Base-by-base conservation (phyloP, 1,140 invertebrate species). In the Atta colombica region DNA sequence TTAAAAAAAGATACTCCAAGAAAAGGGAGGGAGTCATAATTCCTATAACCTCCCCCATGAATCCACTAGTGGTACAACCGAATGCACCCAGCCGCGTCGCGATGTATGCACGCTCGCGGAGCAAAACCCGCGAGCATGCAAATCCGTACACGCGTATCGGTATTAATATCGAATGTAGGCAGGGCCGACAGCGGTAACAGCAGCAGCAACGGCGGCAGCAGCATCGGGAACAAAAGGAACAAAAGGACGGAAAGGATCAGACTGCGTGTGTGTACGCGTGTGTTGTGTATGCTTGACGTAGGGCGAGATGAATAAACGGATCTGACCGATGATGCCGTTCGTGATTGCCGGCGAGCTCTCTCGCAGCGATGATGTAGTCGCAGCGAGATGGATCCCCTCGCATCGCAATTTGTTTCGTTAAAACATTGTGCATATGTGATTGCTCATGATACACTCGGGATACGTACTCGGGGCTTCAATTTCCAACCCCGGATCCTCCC, bases 121-220 rank as follows among this genome's bases (percentile, higher is more conserved):
- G 45, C 81, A 21, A 72, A 45, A 14, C 65, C 21, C 8, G 86
- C 65, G 66, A 85, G 88, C 87, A 92, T 89, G 91, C 89, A 88
- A 92, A 92, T 92, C 91, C 88, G 88, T 78, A 87, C 77, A 88
- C 88, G 84, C 87, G 87, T 92, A 92, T 91, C 88, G 86, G 92
- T 92, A 93, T 93, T 92, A 92, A 92, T 92, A 92, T 93, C 91
- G 91, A 86, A 68, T 80, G 84, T 88, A 85, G 84, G 88, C 81
- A 86, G 86, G 78, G n/a, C 31, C 35, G 72, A 58, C 65, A 78
- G 39, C 61, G 66, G 35, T 55, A 28, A 12, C 39, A 39, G 51
- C 65, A 60, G 68, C 28, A 35, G 35, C 63, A 31, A 21, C 25
- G 65, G 51, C 63, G 72, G 68, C 28, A 31, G 63, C 63, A 72